These are phyloP conservation scores for Drosophila leontia DNA, from an alignment of 1,140 invertebrate genomes.

Conservation along the genomic window DNA sequence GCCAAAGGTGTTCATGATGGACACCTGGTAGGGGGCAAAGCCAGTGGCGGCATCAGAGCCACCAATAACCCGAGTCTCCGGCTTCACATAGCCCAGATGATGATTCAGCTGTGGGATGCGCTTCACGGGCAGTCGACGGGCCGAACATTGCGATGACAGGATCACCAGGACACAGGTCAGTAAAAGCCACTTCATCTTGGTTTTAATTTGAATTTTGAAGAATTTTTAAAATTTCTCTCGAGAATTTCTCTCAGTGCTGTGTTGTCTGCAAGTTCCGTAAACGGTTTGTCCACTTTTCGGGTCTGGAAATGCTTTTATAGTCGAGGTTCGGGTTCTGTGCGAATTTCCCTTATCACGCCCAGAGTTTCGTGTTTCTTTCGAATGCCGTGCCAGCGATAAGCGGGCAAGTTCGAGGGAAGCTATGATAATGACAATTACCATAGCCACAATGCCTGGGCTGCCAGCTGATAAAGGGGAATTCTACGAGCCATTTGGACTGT, in stretches of 20 bases:
- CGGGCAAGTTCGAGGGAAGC: conserved; percentile 52
- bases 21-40: conserved; percentile 85
- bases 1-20: conserved; percentile 77
- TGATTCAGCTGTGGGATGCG: conserved; percentile 15
- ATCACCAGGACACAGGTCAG: conserved; percentile 32
- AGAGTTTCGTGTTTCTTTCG: conserved; percentile 66
- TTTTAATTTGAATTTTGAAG: background rate
- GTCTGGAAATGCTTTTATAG: conserved; percentile 57
- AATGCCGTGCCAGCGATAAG: conserved; percentile 56
- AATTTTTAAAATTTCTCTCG: background rate
- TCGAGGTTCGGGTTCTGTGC: conserved; percentile 5
- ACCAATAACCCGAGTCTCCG: conserved; percentile 82
- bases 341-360: conserved; percentile 51
- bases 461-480: conserved; percentile 42
- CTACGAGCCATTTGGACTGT: conserved; percentile 8
- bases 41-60: conserved; percentile 81
- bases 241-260: conserved; percentile 4
- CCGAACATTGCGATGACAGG: conserved; percentile 28
- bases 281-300: conserved; percentile 35
- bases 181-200: conserved; percentile 52
- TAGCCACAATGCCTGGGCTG: conserved; percentile 34
- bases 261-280: conserved; percentile 46
- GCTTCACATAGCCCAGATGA: conserved; percentile 44
- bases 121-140: background rate
- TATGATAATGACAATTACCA: conserved; percentile 71